phyloP scores from a whole-genome alignment of 2,113 vertebrate genomes.

The Petromus typicus region DNA sequence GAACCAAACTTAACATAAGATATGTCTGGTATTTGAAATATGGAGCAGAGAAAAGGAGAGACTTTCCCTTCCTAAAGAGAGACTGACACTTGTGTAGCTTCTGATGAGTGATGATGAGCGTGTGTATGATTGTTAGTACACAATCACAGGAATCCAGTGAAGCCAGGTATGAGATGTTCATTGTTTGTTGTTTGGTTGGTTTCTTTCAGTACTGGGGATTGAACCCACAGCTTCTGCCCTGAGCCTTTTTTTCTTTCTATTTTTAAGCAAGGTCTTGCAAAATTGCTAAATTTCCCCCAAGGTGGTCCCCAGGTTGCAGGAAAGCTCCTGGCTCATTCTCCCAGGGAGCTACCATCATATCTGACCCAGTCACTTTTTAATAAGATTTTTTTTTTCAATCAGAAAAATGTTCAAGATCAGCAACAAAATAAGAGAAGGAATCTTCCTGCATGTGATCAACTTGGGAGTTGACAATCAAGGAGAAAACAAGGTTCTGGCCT shows the following conservation, averaged over 20 bases:
- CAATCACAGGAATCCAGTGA: background rate
- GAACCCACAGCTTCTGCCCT: background rate
- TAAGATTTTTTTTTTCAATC: background rate
- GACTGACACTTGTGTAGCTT: background rate
- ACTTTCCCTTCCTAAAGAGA: background rate
- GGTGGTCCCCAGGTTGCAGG: background rate
- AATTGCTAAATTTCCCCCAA: background rate
- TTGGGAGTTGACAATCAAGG: constrained; percentile 5
- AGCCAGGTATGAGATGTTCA: background rate
- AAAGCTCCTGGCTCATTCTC: background rate
- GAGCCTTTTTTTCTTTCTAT: background rate
- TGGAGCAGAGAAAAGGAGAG: background rate
- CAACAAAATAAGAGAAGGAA: background rate
- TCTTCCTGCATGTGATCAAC: background rate
- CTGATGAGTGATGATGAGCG: background rate
- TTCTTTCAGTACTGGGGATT: background rate
- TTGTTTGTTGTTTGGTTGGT: background rate
- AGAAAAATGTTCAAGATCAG: background rate
- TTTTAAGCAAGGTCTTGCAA: background rate
- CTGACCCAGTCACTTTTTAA: background rate
- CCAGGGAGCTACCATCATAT: background rate
- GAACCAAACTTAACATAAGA: background rate
- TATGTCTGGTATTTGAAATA: background rate
- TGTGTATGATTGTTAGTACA: background rate
- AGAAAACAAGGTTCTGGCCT: background rate